Conservation (phyloP, 2,888 invertebrate species). For the Trachelus stipa region DNA sequence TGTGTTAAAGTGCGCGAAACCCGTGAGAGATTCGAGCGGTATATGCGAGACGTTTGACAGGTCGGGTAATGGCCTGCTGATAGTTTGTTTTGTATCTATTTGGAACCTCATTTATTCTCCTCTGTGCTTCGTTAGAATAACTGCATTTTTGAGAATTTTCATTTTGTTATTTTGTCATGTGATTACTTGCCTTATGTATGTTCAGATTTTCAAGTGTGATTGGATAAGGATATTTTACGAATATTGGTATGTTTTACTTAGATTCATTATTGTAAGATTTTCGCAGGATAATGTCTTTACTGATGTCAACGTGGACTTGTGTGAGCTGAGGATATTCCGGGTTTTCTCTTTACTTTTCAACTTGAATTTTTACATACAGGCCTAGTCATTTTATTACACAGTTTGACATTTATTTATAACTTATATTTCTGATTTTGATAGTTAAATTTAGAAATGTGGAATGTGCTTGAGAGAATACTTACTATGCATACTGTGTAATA, state of each 20-base stretch:
- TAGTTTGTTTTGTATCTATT: neutral
- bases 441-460: neutral
- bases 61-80: neutral
- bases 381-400: neutral
- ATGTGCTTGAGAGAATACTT: neutral
- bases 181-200: neutral
- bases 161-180: neutral
- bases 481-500: neutral
- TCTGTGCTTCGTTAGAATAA: neutral
- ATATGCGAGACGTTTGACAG: neutral
- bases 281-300: neutral
- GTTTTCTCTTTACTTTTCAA: neutral
- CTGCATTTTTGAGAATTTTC: neutral
- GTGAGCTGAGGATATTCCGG: neutral
- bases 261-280: neutral
- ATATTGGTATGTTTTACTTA: neutral
- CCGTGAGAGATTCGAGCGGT: neutral
- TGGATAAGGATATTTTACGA: neutral
- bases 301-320: neutral
- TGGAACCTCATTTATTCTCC: neutral
- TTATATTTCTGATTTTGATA: neutral
- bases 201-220: neutral
- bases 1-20: neutral
- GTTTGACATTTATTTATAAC: neutral
- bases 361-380: neutral